phyloP scores from a whole-genome alignment of 2,888 invertebrate genomes.

The Drosophila formosana region DNA sequence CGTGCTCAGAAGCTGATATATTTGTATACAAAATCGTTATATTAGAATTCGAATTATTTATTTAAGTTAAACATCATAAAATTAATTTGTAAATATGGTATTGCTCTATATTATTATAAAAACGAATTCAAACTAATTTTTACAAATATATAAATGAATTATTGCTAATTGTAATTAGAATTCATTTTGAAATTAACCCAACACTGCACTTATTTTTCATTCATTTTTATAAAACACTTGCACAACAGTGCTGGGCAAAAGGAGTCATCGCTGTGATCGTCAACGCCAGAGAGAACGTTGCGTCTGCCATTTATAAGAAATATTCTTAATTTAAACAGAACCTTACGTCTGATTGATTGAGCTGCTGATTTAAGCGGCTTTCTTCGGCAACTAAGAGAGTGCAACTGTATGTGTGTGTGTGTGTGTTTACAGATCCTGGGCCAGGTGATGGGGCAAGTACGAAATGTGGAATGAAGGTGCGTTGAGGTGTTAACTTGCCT shows the following conservation, averaged over 20 bases:
- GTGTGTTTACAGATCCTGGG: conserved; percentile 9
- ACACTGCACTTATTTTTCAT: not conserved
- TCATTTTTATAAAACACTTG: not conserved
- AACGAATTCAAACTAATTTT: too few species aligned
- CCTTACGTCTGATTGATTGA: conserved; percentile 73
- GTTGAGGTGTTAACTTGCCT: conserved; percentile 74
- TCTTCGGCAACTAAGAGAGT: conserved; percentile 2
- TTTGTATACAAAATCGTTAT: too few species aligned
- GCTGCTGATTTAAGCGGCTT: conserved; percentile 79
- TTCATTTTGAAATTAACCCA: not conserved
- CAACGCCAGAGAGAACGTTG: conserved; percentile 40
- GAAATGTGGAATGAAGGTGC: conserved; percentile 40
- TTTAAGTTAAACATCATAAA: not conserved
- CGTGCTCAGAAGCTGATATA: too few species aligned
- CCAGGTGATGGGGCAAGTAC: too few species aligned
- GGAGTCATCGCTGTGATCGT: conserved; percentile 30
- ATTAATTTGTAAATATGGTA: too few species aligned
- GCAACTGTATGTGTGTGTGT: conserved; percentile 4
- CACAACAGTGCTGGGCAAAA: conserved; percentile 44
- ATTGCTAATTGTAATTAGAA: too few species aligned
- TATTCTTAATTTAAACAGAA: conserved; percentile 73
- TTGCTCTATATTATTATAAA: too few species aligned
- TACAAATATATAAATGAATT: not conserved
- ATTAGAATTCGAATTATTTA: too few species aligned
- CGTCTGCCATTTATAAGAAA: conserved; percentile 51